A percentile compares a stretch with the other conserved stretches of the same genome.
Evolutionary conservation across 2,888 invertebrate genomes (phyloP).

Genomic region (Ennomos fuscantarius): DNA sequence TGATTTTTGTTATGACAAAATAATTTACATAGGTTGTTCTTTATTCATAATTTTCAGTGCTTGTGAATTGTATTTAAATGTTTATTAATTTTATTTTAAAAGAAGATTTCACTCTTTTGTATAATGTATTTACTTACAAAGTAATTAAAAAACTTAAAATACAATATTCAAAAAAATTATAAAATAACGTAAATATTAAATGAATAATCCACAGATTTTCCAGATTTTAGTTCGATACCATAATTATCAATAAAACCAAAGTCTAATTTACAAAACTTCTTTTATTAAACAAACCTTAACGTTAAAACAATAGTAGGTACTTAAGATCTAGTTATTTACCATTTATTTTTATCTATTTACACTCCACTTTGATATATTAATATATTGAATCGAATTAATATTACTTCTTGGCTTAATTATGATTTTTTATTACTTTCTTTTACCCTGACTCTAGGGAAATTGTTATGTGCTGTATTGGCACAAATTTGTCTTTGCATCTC

Average conservation of each 20-base stretch:
- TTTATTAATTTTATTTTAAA: no score
- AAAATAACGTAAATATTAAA: no score
- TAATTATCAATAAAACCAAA: conserved; percentile 27
- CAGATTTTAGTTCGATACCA: no score
- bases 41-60: no score
- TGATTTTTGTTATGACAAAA: no score
- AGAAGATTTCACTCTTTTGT: no score
- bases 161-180: no score
- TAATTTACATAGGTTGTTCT: no score
- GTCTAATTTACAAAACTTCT: conserved; percentile 52
- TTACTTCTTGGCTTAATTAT: conserved; percentile 39
- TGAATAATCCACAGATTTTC: no score
- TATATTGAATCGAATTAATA: conserved; percentile 43
- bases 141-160: no score
- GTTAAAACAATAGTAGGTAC: conserved; percentile 54
- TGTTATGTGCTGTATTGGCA: conserved; percentile 47
- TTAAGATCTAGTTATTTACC: conserved; percentile 43
- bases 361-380: conserved; percentile 37
- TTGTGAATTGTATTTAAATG: no score
- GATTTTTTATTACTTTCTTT: conserved; percentile 43
- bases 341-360: conserved; percentile 41
- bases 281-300: conserved; percentile 66
- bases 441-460: conserved; percentile 68
- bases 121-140: no score
- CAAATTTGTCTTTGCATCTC: conserved; percentile 43